These are phyloP conservation scores for Sternarchorhynchus goeldii DNA, from an alignment of 2,797 vertebrate species.

Conservation along the genomic window DNA sequence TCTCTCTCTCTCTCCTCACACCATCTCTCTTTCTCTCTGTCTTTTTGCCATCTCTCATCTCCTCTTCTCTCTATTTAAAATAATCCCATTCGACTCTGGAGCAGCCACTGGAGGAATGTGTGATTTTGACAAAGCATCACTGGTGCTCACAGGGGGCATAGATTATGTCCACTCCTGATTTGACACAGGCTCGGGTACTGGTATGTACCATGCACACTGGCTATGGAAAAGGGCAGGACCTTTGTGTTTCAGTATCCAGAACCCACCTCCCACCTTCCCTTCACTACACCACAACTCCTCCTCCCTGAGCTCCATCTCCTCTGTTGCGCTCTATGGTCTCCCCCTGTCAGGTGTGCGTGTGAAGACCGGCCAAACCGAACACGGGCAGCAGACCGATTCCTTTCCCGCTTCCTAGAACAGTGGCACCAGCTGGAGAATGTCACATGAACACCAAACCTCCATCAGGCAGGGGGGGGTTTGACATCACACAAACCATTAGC, in stretches of 20 bases:
- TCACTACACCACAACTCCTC: background rate
- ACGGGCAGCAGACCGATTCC: constrained; percentile 86
- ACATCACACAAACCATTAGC: constrained; percentile 3
- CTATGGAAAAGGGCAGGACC: constrained; percentile 43
- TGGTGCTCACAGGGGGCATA: constrained; percentile 35
- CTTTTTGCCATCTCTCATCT: constrained; percentile 42
- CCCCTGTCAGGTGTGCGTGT: constrained; percentile 88
- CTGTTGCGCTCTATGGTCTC: constrained; percentile 85
- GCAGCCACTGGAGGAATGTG: constrained; percentile 46
- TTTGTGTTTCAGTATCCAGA: constrained; percentile 46
- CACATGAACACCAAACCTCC: constrained; percentile 31
- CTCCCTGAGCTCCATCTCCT: background rate
- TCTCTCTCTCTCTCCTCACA: constrained; percentile 12
- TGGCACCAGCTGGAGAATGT: constrained; percentile 58
- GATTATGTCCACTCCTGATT: constrained; percentile 49
- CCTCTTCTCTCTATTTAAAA: constrained; percentile 46
- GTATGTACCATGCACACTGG: constrained; percentile 33
- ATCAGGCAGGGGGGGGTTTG: too few relatives aligned
- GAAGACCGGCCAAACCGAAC: constrained; percentile 96
- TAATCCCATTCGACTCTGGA: constrained; percentile 38
- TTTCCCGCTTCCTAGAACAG: constrained; percentile 25
- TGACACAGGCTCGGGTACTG: constrained; percentile 37
- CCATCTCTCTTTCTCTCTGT: constrained; percentile 28
- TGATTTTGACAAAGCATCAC: constrained; percentile 45
- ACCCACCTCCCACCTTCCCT: constrained; percentile 12